Evolutionary conservation across 2,113 vertebrate genomes (phyloP), one percentile per base, ranked within the genome.

Genomic region (Centropus bengalensis): DNA sequence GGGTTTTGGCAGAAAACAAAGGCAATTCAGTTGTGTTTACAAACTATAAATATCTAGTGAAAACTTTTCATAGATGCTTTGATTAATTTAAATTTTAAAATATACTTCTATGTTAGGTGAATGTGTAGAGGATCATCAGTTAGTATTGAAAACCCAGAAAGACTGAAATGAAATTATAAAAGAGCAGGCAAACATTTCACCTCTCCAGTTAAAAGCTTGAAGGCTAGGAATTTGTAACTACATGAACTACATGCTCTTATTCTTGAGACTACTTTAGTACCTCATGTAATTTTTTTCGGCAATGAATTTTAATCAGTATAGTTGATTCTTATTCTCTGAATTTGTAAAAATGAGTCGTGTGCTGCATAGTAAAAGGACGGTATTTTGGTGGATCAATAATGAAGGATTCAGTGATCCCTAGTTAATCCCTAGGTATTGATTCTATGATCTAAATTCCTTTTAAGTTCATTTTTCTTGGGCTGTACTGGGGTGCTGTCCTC

Each of bases 381-480:
- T 93, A 82, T 91, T 93, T 80, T 85, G 82, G 62, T 82, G 88
- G 96, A 95, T 97, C 97, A 92, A 93, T 97, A 97, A 95, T 89
- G 90, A 82, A 91, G 88, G 94, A 96, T 97, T 97, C 95, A 94
- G 86, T 94, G 96, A 96, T 96, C 90, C 78, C 97, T 96, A 94
- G 63, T 95, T 96, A 97, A 97, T 97, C 64, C 83, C 59, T 56
- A 88, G 63, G 19, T 95, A 97, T 97, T 2, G 89, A 97, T 95
- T 97, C 91, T 33, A 12, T 94, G 76, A 96, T 97, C 86, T 95
- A 92, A 96, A 96, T 96, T 98, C 93, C 97, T 96, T 97, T 97
- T 88, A 96, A 95, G 96, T 93, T 97, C 81, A 96, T 96, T 97
- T 97, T 96, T 93, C 94, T 94, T 69, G 86, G 32, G 30, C 88